Evolutionary conservation across 2,797 vertebrate species (phyloP), one percentile per base, ranked within the genome.

Genomic region (Lacerta bilineata): DNA sequence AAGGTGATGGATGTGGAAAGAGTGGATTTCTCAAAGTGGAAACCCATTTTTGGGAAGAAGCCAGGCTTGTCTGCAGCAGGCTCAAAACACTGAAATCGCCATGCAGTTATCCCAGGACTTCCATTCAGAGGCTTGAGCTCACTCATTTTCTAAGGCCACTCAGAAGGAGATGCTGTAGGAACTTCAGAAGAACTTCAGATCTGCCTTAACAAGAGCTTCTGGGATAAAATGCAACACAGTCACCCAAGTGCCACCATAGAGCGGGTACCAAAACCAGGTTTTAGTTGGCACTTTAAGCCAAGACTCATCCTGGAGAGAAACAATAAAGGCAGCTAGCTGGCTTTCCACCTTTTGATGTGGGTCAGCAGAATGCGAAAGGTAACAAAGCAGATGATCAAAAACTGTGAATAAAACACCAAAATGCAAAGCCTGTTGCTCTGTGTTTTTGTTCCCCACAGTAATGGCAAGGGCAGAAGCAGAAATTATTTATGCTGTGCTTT

Each of bases 11-110:
- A 94, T 0, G 3, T 97, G 59, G 78, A 66, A 0, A 88, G 88
- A 1, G 71, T 84, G 3, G 91, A 97, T 64, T 0, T 71, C 0
- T 0, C 18, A 25, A 93, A 89, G 84, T 97, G 97, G 97, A 95
- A 95, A 76, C 23, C 84, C 64, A 0, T 0, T 9, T 1, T 0
- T 0, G 5, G n/a, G 69, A 29, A 4, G 0, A 94, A 87, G 0
- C 85, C 61, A 0, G 41, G 50, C 50, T 0, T 0, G 0, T 2
- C 8, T 43, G 1, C 68, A 59, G 36, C 41, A 50, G 91, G 92
- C 25, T 23, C 84, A 81, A 66, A 85, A 79, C 68, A 85, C 3
- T 55, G 90, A 81, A 81, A 33, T 4, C 64, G n/a, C 0, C 0
- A 6, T n/a, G 0, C 0, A 1, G 0, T 36, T 1, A 36, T 0